phyloP scores from a whole-genome alignment of 2,113 vertebrate species.

The Ceyx margarethae region DNA sequence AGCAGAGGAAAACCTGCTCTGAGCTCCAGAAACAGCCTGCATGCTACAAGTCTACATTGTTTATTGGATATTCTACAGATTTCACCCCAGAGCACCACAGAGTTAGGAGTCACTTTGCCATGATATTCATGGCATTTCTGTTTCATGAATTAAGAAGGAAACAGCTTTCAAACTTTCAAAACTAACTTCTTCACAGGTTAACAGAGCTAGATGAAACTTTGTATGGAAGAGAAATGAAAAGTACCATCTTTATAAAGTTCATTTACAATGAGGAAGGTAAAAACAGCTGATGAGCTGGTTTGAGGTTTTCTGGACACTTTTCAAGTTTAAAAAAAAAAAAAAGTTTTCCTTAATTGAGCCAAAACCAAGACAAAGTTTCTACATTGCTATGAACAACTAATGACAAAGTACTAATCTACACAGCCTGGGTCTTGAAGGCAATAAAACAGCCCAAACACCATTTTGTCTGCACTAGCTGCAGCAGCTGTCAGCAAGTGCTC shows the following conservation, averaged over 20 bases:
- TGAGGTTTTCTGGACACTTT: accelerated
- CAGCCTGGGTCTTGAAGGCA: not conserved
- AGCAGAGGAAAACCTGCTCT: not conserved
- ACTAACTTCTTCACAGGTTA: not conserved
- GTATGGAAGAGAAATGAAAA: not conserved
- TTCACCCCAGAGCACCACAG: not conserved
- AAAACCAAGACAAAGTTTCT: not conserved
- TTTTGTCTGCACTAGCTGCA: not conserved
- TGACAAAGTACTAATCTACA: not conserved
- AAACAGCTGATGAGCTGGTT: not conserved
- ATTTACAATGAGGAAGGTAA: not conserved
- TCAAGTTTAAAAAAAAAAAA: not conserved
- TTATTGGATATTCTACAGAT: not conserved
- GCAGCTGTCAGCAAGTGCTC: not conserved
- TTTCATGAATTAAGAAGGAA: not conserved
- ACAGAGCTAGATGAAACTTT: not conserved
- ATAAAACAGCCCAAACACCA: not conserved
- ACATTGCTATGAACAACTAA: not conserved
- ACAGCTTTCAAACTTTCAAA: not conserved
- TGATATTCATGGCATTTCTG: not conserved
- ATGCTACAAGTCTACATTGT: not conserved
- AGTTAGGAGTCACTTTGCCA: not conserved
- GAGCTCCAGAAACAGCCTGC: not conserved
- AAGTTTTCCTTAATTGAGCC: not conserved
- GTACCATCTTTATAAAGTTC: not conserved